Evolutionary conservation across 2,113 vertebrate species (phyloP), one percentile per base, ranked within the genome.

Genomic region (Electrona antarctica): DNA sequence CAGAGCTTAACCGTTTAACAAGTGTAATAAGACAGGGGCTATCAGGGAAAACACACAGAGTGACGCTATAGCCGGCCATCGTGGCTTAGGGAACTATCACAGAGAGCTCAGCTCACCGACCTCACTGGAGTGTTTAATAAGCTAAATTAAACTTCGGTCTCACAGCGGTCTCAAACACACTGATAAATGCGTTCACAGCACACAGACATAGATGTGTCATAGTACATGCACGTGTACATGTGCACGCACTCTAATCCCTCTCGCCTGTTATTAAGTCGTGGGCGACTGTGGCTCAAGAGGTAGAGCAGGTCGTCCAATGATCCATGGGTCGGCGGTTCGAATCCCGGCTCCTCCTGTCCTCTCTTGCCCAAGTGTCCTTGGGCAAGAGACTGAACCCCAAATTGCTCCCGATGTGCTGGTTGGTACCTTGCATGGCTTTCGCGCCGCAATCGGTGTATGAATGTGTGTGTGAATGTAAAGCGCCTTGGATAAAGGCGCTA

Each of bases 81-180:
- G 41, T 74, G 62, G 72, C 80, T 81, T 67, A 74, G 70, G 50
- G 60, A 85, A 78, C 81, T 64, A 86, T 62, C 73, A 79, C 71
- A 84, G 78, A 41, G 72, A 88, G 73, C 80, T 73, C 65, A 56
- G 66, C 57, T 62, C 69, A 41, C 71, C 73, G 80, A 86, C 57
- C 84, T 83, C 86, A 79, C 66, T 69, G 78, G 85, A 77, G 77
- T 87, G 75, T 88, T 85, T 81, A 83, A 69, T 85, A 87, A 90
- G 87, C 80, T 90, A 85, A 91, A 86, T 87, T 88, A 85, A 85
- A 74, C 78, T 75, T 85, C n/a, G n/a, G n/a, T n/a, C 79, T 83
- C 83, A 85, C 71, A 79, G 69, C 83, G 65, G 85, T 82, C 74
- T 84, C 71, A 89, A 79, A 84, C 80, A 83, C 77, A 69, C 64